phyloP scores from a whole-genome alignment of 2,888 invertebrate genomes.

The Drosophila kambysellisi region DNA sequence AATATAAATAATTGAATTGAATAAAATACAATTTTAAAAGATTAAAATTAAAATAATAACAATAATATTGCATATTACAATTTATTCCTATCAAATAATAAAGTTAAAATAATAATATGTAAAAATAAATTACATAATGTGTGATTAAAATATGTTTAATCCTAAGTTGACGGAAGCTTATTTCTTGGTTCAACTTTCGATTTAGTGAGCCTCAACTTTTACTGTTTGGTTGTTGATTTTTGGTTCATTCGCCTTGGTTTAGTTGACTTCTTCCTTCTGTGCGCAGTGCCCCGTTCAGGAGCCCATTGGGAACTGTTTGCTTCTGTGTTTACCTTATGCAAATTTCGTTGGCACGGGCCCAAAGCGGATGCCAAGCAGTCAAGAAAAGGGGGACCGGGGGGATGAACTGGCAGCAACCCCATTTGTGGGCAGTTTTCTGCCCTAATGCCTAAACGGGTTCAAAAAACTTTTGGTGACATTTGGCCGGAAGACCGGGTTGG shows the following conservation, averaged over 20 bases:
- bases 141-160: background rate
- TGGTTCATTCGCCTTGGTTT: slow-evolving; percentile 44
- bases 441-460: slow-evolving; percentile 55
- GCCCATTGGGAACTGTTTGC: slow-evolving; percentile 4
- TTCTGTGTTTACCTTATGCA: slow-evolving; percentile 64
- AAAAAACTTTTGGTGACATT: slow-evolving; percentile 79
- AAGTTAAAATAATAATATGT: background rate
- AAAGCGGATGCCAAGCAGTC: background rate
- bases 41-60: background rate
- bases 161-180: background rate
- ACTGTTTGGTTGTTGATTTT: background rate
- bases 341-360: slow-evolving; percentile 49
- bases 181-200: background rate
- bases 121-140: background rate
- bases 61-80: no score
- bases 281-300: background rate
- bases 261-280: background rate
- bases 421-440: slow-evolving; percentile 19
- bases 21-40: background rate
- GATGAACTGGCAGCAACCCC: slow-evolving; percentile 19
- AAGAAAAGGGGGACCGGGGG: background rate
- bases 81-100: background rate
- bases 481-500: slow-evolving; percentile 57
- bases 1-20: background rate
- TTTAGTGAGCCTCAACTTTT: background rate